phyloP scores from a whole-genome alignment of 2,113 vertebrate species.

The Neomonachus schauinslandi region DNA sequence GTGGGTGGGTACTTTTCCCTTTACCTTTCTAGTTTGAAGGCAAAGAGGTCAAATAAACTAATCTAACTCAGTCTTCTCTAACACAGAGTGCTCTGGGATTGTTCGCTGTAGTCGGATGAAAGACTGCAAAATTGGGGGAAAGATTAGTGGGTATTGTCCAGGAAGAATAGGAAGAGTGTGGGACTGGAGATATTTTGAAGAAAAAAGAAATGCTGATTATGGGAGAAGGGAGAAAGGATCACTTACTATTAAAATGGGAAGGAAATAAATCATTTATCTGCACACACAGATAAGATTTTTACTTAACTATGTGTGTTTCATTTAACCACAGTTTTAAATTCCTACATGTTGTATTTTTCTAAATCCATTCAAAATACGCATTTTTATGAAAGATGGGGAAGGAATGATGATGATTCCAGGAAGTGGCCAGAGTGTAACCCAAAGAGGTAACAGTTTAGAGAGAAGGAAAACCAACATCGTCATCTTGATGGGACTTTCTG shows the following conservation, averaged over 20 bases:
- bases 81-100: neutral
- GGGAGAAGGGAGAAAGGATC: neutral
- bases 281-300: neutral
- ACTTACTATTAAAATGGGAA: neutral
- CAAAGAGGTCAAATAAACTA: neutral
- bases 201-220: neutral
- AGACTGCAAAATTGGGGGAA: neutral
- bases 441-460: neutral
- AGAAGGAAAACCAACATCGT: neutral
- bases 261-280: neutral
- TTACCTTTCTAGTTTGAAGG: neutral
- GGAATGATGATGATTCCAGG: neutral
- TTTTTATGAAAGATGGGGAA: neutral
- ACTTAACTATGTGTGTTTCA: neutral
- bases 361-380: neutral
- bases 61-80: rapidly evolving
- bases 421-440: neutral
- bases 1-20: neutral
- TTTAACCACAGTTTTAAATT: neutral
- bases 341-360: neutral
- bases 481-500: neutral
- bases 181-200: neutral
- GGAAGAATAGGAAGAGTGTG: neutral
- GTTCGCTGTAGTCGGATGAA: neutral
- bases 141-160: neutral